phyloP scores from a whole-genome alignment of 2,113 vertebrate species.

The Rallus limicola region DNA sequence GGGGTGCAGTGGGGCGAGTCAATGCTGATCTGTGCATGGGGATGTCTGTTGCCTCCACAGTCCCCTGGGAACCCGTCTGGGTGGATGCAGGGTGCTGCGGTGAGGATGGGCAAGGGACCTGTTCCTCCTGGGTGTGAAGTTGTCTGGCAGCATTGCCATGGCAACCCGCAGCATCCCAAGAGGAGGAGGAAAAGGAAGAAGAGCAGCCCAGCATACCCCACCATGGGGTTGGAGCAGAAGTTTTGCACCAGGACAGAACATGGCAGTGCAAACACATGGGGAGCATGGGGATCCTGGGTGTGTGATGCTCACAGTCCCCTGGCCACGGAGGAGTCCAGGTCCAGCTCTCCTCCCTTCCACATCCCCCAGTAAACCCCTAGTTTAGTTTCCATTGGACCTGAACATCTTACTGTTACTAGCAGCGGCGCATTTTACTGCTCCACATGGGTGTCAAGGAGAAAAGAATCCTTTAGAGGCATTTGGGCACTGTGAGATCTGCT shows the following conservation, averaged over 20 bases:
- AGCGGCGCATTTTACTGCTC: neutral
- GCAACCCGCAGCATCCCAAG: neutral
- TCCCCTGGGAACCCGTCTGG: neutral
- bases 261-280: accelerated
- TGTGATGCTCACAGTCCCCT: neutral
- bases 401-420: neutral
- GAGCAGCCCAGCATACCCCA: neutral
- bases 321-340: accelerated
- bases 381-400: neutral
- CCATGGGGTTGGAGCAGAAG: too few relatives aligned
- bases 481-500: accelerated
- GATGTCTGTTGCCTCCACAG: neutral
- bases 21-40: accelerated
- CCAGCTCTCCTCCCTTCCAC: neutral
- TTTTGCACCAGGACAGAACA: neutral
- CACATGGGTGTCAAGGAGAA: neutral
- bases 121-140: neutral
- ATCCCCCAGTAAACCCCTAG: neutral
- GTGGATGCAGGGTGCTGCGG: neutral
- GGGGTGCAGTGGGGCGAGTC: neutral
- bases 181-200: neutral
- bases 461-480: neutral
- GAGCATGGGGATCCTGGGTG: neutral
- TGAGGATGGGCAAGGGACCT: neutral
- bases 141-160: neutral